Evolutionary conservation across 2,797 vertebrate genomes (phyloP).

Genomic region (Eleutherodactylus coqui): DNA sequence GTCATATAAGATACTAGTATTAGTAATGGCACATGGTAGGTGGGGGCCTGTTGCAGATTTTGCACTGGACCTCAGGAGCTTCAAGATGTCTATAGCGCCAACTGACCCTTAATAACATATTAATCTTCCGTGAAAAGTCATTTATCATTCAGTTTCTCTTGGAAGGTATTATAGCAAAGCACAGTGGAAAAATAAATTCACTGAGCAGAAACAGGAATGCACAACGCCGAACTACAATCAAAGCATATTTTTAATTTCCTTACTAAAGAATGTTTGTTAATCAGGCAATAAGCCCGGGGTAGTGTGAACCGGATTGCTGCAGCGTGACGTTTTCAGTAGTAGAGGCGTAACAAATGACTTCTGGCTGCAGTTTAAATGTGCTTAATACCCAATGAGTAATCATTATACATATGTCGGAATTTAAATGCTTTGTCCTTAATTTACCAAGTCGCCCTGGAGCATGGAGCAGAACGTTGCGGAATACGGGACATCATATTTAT

Average conservation of each 20-base stretch:
- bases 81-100: not conserved
- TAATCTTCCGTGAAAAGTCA: not conserved
- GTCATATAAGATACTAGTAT: not conserved
- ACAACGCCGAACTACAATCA: no score
- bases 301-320: not conserved
- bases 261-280: not conserved
- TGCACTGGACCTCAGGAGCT: not conserved
- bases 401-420: not conserved
- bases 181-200: not conserved
- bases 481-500: not conserved
- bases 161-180: not conserved
- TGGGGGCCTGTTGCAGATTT: not conserved
- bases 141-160: not conserved
- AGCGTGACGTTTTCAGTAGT: not conserved
- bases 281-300: slow-evolving; percentile 1
- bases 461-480: not conserved
- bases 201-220: not conserved
- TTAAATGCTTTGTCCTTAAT: slow-evolving; percentile 22
- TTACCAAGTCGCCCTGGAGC: slow-evolving; percentile 13
- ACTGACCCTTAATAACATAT: not conserved
- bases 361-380: not conserved
- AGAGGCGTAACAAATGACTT: not conserved
- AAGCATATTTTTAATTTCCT: not conserved
- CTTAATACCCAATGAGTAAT: not conserved
- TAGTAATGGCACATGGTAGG: not conserved